Conservation (phyloP, 2,888 invertebrate genomes). For the Trachelus iudaicus region DNA sequence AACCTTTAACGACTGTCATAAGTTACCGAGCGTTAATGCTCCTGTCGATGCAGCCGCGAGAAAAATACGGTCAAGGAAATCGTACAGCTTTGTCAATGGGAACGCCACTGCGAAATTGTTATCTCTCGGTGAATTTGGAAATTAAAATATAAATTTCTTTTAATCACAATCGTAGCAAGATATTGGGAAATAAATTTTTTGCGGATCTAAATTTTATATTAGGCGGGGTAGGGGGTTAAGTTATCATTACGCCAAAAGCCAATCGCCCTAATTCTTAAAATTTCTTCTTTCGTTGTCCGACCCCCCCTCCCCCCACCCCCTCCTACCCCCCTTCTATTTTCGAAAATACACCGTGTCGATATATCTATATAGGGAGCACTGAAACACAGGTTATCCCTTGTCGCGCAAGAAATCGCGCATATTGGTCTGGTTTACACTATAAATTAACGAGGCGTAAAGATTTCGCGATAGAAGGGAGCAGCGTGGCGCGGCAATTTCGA, state of each 20-base stretch:
- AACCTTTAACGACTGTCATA: constrained; percentile 18
- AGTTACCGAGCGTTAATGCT: constrained; percentile 12
- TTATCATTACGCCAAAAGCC: too few relatives aligned
- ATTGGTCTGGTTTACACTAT: not conserved
- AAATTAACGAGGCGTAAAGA: not conserved
- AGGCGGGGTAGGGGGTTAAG: too few relatives aligned
- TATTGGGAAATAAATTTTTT: not conserved
- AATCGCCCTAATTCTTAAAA: too few relatives aligned
- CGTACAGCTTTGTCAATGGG: not conserved
- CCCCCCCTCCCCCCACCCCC: too few relatives aligned
- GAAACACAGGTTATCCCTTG: not conserved
- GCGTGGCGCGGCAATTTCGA: not conserved
- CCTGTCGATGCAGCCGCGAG: constrained; percentile 11
- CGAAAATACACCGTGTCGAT: too few relatives aligned
- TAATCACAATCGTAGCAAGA: not conserved
- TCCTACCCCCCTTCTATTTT: not conserved
- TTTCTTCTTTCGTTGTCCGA: too few relatives aligned
- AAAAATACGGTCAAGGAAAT: constrained; percentile 10
- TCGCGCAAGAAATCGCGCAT: not conserved
- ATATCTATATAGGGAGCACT: not conserved
- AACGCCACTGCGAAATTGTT: not conserved
- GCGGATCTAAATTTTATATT: too few relatives aligned
- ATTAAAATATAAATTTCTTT: not conserved
- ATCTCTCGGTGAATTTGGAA: not conserved
- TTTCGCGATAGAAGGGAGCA: not conserved